Evolutionary conservation across 2,888 invertebrate species (phyloP), one percentile per base, ranked within the genome.

Genomic region (Folsomia manolachei): DNA sequence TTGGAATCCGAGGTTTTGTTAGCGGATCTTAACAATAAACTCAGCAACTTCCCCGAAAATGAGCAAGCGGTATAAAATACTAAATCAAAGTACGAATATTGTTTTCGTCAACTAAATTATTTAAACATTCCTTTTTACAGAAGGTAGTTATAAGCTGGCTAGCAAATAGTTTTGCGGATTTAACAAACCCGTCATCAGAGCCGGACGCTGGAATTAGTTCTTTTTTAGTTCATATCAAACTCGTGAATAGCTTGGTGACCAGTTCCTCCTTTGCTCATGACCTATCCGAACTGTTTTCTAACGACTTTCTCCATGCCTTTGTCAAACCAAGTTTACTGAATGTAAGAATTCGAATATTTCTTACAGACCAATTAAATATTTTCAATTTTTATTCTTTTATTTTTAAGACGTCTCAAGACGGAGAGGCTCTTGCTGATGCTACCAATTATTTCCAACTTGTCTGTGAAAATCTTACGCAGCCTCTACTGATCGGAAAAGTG

Each of bases 391-490:
- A n/a, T n/a, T n/a, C n/a, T n/a, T n/a, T n/a, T 23, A 64, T 19
- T 26, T 39, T 4, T 9, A 39, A 39, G 14, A 39, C 39, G 14
- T 14, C 39, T 39, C 65, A 75, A 72, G 63, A 66, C 1, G 63
- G 73, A 53, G 79, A 79, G 23, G 75, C 74, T 56, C 73, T 74
- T 1, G 73, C 74, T 26, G 75, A 78, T 1, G 74, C 76, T 14
- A 79, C 78, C 1, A 73, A 73, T 39, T 79, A 78, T 65, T 73
- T 80, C 25, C 77, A 78, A 76, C 68, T 76, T 7, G 73, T 78
- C 18, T 78, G 80, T 64, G 77, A 78, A 69, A 74, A 77, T 73
- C 26, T 80, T 11, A 78, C 78, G 1, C 78, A 79, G 56, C 78
- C 78, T 7, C 56, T 74, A 0, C 68, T 80, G 4, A 71, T 79